Percentiles rank a stretch among this genome's conserved stretches.
Conservation (phyloP, 2,113 vertebrate species). For the Melozone crissalis region DNA sequence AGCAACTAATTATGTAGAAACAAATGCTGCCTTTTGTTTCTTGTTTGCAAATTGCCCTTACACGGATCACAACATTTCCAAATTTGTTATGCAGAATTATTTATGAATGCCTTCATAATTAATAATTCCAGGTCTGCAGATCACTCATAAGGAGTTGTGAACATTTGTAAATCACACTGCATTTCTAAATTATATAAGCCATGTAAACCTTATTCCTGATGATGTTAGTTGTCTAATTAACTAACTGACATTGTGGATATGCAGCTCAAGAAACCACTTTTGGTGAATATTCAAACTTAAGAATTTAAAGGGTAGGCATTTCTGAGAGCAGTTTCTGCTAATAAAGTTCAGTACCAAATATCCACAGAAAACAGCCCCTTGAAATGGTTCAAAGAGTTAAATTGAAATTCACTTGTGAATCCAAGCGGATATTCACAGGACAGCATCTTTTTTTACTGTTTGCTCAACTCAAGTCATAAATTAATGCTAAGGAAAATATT, state of each 20-base stretch:
- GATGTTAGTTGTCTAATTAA: slow-evolving; percentile 35
- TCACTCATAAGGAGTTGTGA: not conserved
- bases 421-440: not conserved
- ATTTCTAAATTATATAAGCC: slow-evolving; percentile 26
- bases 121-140: slow-evolving; percentile 40
- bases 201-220: slow-evolving; percentile 12
- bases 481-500: slow-evolving; percentile 51
- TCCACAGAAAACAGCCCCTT: not conserved
- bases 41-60: slow-evolving; percentile 43
- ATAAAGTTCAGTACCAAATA: not conserved
- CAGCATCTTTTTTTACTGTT: not conserved
- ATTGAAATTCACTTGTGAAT: slow-evolving; percentile 1
- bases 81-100: slow-evolving; percentile 30
- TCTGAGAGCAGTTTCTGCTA: not conserved
- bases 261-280: not conserved
- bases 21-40: slow-evolving; percentile 37
- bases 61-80: not conserved
- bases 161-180: not conserved
- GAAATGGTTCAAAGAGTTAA: slow-evolving; percentile 24
- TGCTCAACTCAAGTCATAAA: slow-evolving; percentile 50
- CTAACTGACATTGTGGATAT: not conserved
- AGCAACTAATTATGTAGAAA: slow-evolving; percentile 13
- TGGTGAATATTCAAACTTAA: not conserved
- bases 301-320: not conserved
- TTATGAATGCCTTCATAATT: slow-evolving; percentile 43